Evolutionary conservation across 2,797 vertebrate genomes (phyloP), one percentile per base, ranked within the genome.

Genomic region (Bradypus variegatus): DNA sequence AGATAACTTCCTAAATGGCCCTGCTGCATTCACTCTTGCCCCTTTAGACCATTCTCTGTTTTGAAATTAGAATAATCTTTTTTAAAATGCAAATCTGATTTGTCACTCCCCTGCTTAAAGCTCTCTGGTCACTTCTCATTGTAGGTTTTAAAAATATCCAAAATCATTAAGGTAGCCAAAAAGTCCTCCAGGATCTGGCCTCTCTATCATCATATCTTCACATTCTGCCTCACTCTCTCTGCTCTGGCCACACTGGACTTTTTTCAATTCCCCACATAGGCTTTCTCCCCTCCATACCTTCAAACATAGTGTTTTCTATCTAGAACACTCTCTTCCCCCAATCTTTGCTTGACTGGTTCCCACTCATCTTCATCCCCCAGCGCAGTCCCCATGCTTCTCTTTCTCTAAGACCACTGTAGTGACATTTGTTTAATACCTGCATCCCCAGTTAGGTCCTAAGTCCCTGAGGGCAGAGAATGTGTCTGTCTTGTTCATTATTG

Each of bases 11-110:
- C 84, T 75, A 41, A 69, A 25, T 10, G 16, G 31, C 41, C 77
- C 90, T 83, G 53, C n/a, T 88, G 8, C 23, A 31, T 36, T 55
- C 58, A 38, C 41, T 69, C 48, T 67, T 38, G 3, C 16, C n/a
- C 50, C 55, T 11, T 64, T 70, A 70, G 80, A 83, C 45, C 77
- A 64, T 58, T 55, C 15, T 45, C 41, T 58, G 33, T 45, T 86
- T 79, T 70, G 36, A 38, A 48, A 41, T 88, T 88, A 91, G 67
- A 86, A 91, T 55, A 23, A 93, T 81, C 73, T 84, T 92, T 89
- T 90, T 69, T 41, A 50, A 36, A 85, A 81, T 70, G 14, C n/a
- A 90, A 89, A 33, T 75, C 77, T 62, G 45, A 86, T 82, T 53
- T 31, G n/a, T 88, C 91, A 65, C 16, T 88, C 15, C 27, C 36